These are phyloP conservation scores for Melanophora roralis DNA, from an alignment of 2,888 invertebrate species.

Conservation along the genomic window DNA sequence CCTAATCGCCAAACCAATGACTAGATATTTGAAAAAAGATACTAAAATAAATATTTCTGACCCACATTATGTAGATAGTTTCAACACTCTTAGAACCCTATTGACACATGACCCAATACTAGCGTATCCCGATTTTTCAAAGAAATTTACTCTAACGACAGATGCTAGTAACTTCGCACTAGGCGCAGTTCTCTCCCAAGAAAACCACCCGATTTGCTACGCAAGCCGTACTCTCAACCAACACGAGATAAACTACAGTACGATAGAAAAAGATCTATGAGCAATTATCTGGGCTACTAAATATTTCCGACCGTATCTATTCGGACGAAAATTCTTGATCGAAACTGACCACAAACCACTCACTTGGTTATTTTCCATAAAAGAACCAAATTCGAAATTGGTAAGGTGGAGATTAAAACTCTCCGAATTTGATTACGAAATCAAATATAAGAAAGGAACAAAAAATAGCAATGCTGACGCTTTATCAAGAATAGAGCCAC, in stretches of 20 bases:
- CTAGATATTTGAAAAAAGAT: constrained; percentile 37
- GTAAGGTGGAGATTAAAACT: constrained; percentile 45
- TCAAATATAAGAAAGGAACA: constrained; percentile 8
- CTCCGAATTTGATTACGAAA: constrained; percentile 51
- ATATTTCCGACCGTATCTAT: constrained; percentile 44
- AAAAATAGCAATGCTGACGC: neutral
- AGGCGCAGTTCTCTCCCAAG: constrained; percentile 40
- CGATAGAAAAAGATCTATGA: constrained; percentile 39
- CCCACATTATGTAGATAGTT: constrained; percentile 31
- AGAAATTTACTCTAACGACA: constrained; percentile 52
- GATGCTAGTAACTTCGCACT: constrained; percentile 17
- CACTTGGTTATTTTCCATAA: constrained; percentile 45
- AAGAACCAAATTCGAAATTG: constrained; percentile 51
- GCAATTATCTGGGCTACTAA: constrained; percentile 41
- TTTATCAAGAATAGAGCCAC: too few species aligned
- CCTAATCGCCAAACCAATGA: constrained; percentile 46
- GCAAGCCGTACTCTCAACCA: constrained; percentile 45
- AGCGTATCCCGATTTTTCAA: constrained; percentile 55
- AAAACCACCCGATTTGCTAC: constrained; percentile 37
- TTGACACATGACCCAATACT: constrained; percentile 53
- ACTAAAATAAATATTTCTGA: constrained; percentile 15
- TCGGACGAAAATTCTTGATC: constrained; percentile 29
- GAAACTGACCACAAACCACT: constrained; percentile 41
- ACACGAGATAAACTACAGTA: constrained; percentile 50
- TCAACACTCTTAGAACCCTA: constrained; percentile 39